Conservation (phyloP, 2,888 invertebrate genomes). For the Meteorus colon region DNA sequence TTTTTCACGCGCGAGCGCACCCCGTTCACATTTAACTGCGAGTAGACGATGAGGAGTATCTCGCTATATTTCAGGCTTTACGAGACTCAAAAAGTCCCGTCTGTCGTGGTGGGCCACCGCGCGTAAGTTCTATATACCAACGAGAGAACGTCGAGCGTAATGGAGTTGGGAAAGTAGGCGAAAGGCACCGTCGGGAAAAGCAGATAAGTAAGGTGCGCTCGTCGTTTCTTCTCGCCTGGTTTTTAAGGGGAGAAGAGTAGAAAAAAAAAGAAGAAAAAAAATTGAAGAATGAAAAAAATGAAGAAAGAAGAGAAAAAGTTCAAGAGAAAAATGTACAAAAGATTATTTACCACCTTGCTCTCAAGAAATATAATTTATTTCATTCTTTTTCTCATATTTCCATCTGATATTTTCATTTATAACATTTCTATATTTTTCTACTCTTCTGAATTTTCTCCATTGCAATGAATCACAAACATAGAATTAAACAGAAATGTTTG, state of each 20-base stretch:
- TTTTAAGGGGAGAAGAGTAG: slow-evolving; percentile 2
- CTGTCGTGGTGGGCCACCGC: slow-evolving; percentile 39
- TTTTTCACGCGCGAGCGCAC: background rate
- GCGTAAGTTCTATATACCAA: slow-evolving; percentile 21
- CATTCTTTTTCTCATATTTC: background rate
- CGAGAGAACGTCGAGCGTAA: slow-evolving; percentile 41
- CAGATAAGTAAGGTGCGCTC: slow-evolving; percentile 34
- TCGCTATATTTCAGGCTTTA: slow-evolving; percentile 48
- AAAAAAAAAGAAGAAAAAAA: slow-evolving; percentile 34
- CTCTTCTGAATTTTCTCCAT: background rate
- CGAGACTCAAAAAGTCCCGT: slow-evolving; percentile 49
- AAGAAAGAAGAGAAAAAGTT: background rate
- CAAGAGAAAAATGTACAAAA: slow-evolving; percentile 21
- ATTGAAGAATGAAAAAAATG: slow-evolving; percentile 19
- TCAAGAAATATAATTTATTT: slow-evolving; percentile 2
- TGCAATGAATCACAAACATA: background rate
- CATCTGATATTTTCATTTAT: background rate
- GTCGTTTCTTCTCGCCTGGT: slow-evolving; percentile 26
- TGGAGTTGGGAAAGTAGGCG: slow-evolving; percentile 50
- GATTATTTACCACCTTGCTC: slow-evolving; percentile 21
- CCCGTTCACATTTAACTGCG: slow-evolving; percentile 24
- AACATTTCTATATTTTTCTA: background rate
- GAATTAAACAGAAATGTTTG: background rate
- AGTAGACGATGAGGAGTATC: slow-evolving; percentile 30
- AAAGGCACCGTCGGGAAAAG: slow-evolving; percentile 39